phyloP scores from a whole-genome alignment of 2,888 invertebrate genomes.

The Apotomis betuletana region DNA sequence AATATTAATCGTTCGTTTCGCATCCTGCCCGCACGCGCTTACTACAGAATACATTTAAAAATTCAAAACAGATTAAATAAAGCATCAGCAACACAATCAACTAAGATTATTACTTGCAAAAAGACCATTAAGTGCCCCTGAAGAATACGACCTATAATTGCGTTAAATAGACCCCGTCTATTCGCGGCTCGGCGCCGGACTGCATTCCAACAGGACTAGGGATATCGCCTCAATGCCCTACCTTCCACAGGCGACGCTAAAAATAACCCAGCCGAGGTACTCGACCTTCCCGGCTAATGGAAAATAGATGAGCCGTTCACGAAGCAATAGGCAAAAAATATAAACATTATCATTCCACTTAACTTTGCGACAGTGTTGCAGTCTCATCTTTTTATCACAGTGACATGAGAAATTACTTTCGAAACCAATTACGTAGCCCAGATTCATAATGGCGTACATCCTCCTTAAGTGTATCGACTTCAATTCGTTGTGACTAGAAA shows the following conservation, averaged over 20 bases:
- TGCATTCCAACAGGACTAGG: conserved; percentile 76
- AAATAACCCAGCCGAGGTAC: conserved; percentile 66
- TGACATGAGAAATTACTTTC: conserved; percentile 48
- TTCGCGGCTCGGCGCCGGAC: conserved; percentile 76
- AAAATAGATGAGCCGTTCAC: conserved; percentile 57
- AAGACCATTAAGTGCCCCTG: conserved; percentile 17
- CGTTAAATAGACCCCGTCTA: conserved; percentile 57
- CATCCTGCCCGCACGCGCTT: conserved; percentile 73
- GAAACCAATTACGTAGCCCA: conserved; percentile 57
- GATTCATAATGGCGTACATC: conserved; percentile 75
- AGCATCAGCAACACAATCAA: conserved; percentile 1
- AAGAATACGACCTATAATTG: conserved; percentile 33
- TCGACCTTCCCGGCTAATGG: conserved; percentile 62
- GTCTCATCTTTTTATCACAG: conserved; percentile 33
- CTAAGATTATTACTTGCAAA: conserved; percentile 12
- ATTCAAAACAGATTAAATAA: conserved; percentile 15
- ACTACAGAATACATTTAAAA: conserved; percentile 53
- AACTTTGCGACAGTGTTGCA: conserved; percentile 16
- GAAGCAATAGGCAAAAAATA: conserved; percentile 42
- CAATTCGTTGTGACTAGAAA: conserved; percentile 66
- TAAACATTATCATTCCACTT: conserved; percentile 46
- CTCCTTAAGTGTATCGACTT: conserved; percentile 67
- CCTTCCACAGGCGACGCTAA: conserved; percentile 63
- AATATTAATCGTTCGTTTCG: conserved; percentile 70
- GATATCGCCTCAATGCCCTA: conserved; percentile 73